phyloP scores from a whole-genome alignment of 92 coral and sea anemone species.

The Diadumene lineata region DNA sequence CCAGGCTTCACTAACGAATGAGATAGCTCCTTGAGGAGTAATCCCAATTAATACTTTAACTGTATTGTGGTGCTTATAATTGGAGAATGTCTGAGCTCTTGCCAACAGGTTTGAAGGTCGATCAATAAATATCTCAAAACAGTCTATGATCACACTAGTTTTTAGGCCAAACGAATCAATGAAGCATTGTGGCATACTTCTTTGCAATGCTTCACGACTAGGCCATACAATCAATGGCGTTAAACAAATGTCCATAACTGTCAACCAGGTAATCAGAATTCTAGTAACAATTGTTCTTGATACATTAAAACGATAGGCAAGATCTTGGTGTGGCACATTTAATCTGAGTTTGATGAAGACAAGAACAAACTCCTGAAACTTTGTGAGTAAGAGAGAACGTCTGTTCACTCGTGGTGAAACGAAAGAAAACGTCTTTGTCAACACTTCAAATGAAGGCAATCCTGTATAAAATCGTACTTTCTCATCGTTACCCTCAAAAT shows the following conservation, averaged over 20 bases:
- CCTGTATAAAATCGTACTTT: constrained; percentile 53
- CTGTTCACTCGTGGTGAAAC: constrained; percentile 31
- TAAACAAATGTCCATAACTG: constrained; percentile 29
- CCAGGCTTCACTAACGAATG: constrained; percentile 34
- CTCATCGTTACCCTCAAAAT: constrained; percentile 40
- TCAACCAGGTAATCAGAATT: constrained; percentile 37
- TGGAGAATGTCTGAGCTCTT: constrained; percentile 41
- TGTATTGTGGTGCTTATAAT: constrained; percentile 47
- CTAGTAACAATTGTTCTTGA: constrained; percentile 48
- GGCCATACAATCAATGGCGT: constrained; percentile 39
- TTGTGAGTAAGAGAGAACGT: constrained; percentile 17
- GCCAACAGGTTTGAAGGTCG: constrained; percentile 20
- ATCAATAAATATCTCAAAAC: constrained; percentile 23
- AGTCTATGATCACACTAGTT: constrained; percentile 9
- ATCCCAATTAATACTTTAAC: constrained; percentile 48
- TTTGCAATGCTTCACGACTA: constrained; percentile 27
- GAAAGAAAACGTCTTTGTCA: background rate
- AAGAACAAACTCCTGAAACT: constrained; percentile 45
- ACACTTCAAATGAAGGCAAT: constrained; percentile 18
- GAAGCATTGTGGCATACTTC: constrained; percentile 52
- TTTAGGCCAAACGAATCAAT: constrained; percentile 15
- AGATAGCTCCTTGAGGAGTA: constrained; percentile 51
- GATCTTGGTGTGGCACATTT: constrained; percentile 45
- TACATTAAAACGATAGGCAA: constrained; percentile 47
- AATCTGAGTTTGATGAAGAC: constrained; percentile 42